These are phyloP conservation scores for Drosophila demipolita DNA, from an alignment of 2,888 invertebrate species.

Conservation along the genomic window DNA sequence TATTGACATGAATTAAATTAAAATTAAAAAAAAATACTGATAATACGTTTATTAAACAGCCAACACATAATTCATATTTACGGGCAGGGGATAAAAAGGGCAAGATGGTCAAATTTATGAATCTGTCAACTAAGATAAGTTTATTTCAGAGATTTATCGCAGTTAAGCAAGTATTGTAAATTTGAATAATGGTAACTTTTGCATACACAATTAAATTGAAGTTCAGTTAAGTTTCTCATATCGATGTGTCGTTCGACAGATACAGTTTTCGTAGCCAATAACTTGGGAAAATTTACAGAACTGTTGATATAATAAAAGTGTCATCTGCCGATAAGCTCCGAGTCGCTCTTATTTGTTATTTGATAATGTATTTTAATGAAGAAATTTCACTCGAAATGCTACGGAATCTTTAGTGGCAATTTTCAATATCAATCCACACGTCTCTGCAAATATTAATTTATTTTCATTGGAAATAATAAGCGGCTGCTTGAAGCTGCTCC, in stretches of 20 bases:
- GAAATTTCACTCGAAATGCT: slow-evolving; percentile 19
- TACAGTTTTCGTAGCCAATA: neutral
- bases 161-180: neutral
- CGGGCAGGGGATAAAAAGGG: too few relatives aligned
- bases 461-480: slow-evolving; percentile 39
- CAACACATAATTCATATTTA: neutral
- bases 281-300: neutral
- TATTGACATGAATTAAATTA: neutral
- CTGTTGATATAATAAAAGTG: neutral
- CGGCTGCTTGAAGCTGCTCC: slow-evolving; percentile 1
- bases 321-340: too few relatives aligned
- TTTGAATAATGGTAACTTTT: neutral
- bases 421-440: neutral
- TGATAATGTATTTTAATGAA: slow-evolving; percentile 24
- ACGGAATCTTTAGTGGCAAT: slow-evolving; percentile 34
- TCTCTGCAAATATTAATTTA: slow-evolving; percentile 37
- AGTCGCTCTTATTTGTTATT: neutral
- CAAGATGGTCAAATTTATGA: neutral
- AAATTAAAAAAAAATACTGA: neutral
- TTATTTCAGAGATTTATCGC: neutral
- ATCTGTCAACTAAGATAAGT: neutral
- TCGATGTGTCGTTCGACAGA: neutral
- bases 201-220: neutral
- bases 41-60: neutral
- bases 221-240: neutral